Conservation (phyloP, 2,888 invertebrate species). For the Pandemis cinnamomeana region DNA sequence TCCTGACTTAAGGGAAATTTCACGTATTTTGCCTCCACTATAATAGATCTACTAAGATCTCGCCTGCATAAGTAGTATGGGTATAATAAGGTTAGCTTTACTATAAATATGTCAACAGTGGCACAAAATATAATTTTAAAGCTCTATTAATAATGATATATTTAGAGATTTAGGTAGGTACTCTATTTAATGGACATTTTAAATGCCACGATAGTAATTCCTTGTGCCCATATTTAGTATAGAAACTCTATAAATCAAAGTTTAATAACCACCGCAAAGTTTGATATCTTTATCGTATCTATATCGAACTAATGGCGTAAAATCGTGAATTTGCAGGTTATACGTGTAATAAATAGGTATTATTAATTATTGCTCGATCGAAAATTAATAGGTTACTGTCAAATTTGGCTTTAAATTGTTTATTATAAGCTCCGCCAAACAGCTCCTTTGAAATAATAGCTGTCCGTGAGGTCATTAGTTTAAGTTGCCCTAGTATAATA, state of each 20-base stretch:
- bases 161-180: conserved; percentile 2
- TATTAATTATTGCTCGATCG: conserved; percentile 50
- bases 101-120: background rate
- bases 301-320: conserved; percentile 63
- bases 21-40: too few relatives aligned
- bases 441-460: conserved; percentile 12
- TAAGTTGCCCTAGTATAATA: background rate
- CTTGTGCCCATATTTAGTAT: conserved; percentile 56
- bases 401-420: conserved; percentile 40
- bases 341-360: conserved; percentile 39
- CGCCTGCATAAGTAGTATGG: too few relatives aligned
- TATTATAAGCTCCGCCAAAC: conserved; percentile 26
- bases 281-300: conserved; percentile 74
- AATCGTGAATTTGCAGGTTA: conserved; percentile 41
- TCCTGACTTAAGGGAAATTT: too few relatives aligned
- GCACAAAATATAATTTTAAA: conserved; percentile 4
- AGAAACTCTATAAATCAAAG: conserved; percentile 65
- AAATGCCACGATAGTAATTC: conserved; percentile 36
- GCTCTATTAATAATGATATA: background rate
- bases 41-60: too few relatives aligned
- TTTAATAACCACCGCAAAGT: conserved; percentile 67
- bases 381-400: conserved; percentile 49
- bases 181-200: conserved; percentile 27
- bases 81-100: too few relatives aligned
- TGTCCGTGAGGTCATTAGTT: background rate